These are phyloP conservation scores for Aplodontia rufa DNA, from an alignment of 2,113 vertebrate species.

Conservation along the genomic window DNA sequence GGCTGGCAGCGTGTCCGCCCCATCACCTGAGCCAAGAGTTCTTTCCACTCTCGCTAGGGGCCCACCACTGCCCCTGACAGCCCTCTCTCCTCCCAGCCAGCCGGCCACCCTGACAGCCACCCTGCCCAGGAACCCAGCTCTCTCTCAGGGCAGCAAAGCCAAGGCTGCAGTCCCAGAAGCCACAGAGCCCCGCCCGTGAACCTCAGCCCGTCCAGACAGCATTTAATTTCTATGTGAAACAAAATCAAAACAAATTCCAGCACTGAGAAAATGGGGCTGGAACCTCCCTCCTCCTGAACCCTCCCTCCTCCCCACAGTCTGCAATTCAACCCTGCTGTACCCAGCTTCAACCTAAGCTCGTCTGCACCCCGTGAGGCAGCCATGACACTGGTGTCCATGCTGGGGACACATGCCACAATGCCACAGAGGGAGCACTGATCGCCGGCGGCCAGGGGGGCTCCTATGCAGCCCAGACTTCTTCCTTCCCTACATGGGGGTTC, in stretches of 20 bases:
- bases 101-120: not conserved
- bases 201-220: constrained; percentile 67
- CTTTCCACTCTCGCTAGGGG: not conserved
- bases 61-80: not conserved
- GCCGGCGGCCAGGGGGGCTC: not conserved
- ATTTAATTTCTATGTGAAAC: constrained; percentile 74
- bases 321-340: rapidly evolving
- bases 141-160: not conserved
- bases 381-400: not conserved
- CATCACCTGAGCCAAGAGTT: not conserved
- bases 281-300: too few relatives aligned
- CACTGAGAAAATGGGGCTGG: constrained; percentile 31
- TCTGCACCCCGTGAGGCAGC: not conserved
- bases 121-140: not conserved
- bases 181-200: constrained; percentile 42
- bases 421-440: rapidly evolving
- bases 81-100: not conserved
- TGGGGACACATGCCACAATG: rapidly evolving
- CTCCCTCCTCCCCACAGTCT: not conserved
- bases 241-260: constrained; percentile 76
- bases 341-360: not conserved
- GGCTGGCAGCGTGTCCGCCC: not conserved
- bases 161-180: constrained; percentile 58
- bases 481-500: not conserved
- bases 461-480: not conserved